Evolutionary conservation across 2,797 vertebrate species (phyloP).

Genomic region (Lates japonicus): DNA sequence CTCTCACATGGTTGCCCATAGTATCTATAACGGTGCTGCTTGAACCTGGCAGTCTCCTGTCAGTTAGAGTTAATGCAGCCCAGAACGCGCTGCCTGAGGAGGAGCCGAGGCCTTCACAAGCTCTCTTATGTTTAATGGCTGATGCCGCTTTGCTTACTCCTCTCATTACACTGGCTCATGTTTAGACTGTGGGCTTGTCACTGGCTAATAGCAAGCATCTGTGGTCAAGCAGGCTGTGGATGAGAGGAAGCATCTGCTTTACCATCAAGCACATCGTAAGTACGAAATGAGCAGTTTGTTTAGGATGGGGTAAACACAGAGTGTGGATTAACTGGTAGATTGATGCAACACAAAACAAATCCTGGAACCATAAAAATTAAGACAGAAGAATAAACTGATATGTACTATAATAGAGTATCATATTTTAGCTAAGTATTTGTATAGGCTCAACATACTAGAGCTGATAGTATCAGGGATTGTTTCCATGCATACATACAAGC

Average conservation of each 20-base stretch:
- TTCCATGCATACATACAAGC: not conserved
- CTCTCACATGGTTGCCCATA: constrained; percentile 41
- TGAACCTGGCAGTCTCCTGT: constrained; percentile 67
- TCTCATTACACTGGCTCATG: constrained; percentile 79
- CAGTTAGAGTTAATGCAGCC: constrained; percentile 73
- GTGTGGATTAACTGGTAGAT: constrained; percentile 46
- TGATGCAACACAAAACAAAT: constrained; percentile 21
- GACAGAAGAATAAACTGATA: not conserved
- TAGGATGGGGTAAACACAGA: constrained; percentile 38
- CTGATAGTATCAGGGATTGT: not conserved
- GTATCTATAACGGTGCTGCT: constrained; percentile 61
- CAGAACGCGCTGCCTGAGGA: constrained; percentile 62
- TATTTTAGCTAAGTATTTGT: not conserved
- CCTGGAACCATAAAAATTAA: not conserved
- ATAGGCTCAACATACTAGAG: not conserved
- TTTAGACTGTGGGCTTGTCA: constrained; percentile 76
- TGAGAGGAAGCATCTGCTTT: constrained; percentile 75
- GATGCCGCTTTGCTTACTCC: constrained; percentile 80
- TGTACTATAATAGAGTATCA: not conserved
- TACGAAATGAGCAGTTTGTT: constrained; percentile 67
- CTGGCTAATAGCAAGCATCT: constrained; percentile 78
- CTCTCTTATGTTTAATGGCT: constrained; percentile 77
- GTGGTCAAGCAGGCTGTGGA: constrained; percentile 72
- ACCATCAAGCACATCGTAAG: constrained; percentile 66
- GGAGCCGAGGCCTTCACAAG: constrained; percentile 68